Evolutionary conservation across 1,140 invertebrate species (phyloP).

Genomic region (Drosophila chauvacae): DNA sequence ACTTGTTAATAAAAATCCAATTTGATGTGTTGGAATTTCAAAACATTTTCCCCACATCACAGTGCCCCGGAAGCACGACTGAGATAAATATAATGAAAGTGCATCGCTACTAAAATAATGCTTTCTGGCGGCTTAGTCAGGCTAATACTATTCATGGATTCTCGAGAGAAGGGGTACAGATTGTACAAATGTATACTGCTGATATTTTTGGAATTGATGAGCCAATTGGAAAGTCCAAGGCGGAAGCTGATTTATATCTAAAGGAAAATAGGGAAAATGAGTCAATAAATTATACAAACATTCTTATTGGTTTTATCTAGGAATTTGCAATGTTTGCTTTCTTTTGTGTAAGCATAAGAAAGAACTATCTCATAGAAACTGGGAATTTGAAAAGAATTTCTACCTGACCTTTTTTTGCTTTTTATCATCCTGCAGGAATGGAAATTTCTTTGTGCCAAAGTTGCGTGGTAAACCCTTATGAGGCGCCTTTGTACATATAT

Average conservation of each 20-base stretch:
- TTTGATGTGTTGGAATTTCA: constrained; percentile 10
- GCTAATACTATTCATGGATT: neutral
- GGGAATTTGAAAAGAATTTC: neutral
- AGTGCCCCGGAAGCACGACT: constrained; percentile 6
- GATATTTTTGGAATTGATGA: constrained; percentile 23
- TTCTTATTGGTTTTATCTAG: neutral
- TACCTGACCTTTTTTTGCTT: neutral
- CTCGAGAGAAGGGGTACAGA: neutral
- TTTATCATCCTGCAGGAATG: neutral
- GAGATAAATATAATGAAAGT: constrained; percentile 4
- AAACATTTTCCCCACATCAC: constrained; percentile 1
- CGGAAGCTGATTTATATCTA: neutral
- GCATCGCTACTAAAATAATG: constrained; percentile 13
- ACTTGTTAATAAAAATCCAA: constrained; percentile 31
- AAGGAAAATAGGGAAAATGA: neutral
- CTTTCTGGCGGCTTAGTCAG: no score
- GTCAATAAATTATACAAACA: neutral
- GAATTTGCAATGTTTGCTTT: neutral
- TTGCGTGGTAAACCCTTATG: constrained; percentile 21
- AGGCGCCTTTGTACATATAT: neutral
- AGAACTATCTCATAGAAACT: neutral
- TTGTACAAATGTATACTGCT: constrained; percentile 3
- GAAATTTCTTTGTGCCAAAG: neutral
- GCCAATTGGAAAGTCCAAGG: constrained; percentile 7
- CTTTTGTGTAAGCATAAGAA: neutral